Conservation (phyloP, 2,113 vertebrate species). For the Xenopus borealis region DNA sequence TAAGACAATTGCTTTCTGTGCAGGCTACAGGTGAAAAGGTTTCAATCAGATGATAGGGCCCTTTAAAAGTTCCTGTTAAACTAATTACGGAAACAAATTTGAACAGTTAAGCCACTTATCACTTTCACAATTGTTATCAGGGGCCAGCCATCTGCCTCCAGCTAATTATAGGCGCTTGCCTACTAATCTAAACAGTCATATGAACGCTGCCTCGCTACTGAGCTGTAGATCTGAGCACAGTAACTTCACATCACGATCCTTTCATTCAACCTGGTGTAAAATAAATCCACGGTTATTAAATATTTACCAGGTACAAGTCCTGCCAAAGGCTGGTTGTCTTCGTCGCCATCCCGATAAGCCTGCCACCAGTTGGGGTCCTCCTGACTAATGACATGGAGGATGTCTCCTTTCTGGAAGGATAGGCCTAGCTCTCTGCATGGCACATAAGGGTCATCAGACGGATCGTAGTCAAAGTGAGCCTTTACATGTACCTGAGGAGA, state of each 20-base stretch:
- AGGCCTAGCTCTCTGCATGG: slow-evolving; percentile 91
- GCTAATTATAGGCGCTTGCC: slow-evolving; percentile 1
- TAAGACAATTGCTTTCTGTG: too few species aligned
- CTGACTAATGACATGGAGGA: slow-evolving; percentile 94
- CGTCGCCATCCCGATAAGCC: slow-evolving; percentile 91
- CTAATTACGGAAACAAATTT: not conserved
- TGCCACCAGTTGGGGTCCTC: slow-evolving; percentile 98
- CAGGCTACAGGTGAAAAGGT: too few species aligned
- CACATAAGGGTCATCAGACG: slow-evolving; percentile 90
- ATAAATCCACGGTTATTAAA: not conserved
- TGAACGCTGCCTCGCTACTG: not conserved
- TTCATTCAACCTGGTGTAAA: not conserved
- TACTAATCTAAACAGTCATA: not conserved
- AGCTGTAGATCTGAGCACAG: not conserved
- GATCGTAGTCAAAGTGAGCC: slow-evolving; percentile 93
- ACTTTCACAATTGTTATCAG: not conserved
- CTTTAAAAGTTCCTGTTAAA: not conserved
- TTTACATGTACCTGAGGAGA: slow-evolving; percentile 83
- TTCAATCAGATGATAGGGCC: too few species aligned
- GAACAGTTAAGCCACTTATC: slow-evolving; percentile 2
- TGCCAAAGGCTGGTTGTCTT: slow-evolving; percentile 90
- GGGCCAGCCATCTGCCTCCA: slow-evolving; percentile 1
- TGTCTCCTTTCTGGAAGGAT: slow-evolving; percentile 92
- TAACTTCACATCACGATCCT: not conserved
- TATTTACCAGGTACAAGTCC: slow-evolving; percentile 89